Evolutionary conservation across 2,113 vertebrate genomes (phyloP).

Genomic region (Cephalopterus ornatus): DNA sequence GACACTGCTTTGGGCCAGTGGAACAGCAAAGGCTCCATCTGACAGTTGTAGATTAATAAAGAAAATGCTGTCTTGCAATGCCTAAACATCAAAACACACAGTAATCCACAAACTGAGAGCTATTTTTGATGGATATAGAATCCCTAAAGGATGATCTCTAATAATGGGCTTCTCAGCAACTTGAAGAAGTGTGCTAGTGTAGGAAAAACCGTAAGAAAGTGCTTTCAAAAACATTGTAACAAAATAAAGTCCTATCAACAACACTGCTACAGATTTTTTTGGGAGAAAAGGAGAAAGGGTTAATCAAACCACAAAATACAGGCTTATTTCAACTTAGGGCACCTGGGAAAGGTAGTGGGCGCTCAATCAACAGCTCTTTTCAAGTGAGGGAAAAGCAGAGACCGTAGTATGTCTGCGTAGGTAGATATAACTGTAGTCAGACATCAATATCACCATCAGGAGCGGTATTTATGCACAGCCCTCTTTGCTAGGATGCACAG

Average conservation of each 20-base stretch:
- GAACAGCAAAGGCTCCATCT: not conserved
- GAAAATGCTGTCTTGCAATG: conserved; percentile 2
- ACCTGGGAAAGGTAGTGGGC: not conserved
- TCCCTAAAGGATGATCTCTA: conserved; percentile 35
- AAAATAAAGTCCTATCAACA: not conserved
- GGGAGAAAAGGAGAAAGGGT: not conserved
- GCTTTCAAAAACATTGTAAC: not conserved
- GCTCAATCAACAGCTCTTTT: not conserved
- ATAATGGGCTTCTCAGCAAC: conserved; percentile 29
- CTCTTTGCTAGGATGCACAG: not conserved
- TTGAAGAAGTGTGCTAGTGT: not conserved
- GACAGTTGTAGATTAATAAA: not conserved
- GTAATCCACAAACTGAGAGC: conserved; percentile 18
- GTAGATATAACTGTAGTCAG: not conserved
- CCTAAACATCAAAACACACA: not conserved
- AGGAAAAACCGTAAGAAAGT: not conserved
- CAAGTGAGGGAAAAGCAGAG: not conserved
- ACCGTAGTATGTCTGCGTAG: not conserved
- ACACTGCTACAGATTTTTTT: not conserved
- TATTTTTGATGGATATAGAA: conserved; percentile 35
- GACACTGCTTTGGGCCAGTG: not conserved
- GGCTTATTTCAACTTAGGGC: not conserved
- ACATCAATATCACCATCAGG: not conserved
- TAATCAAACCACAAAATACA: not conserved
- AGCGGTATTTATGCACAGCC: not conserved